Percentiles rank a stretch among this genome's conserved stretches.
These are phyloP conservation scores for Thera britannica DNA, from an alignment of 2,888 invertebrate genomes.

Conservation along the genomic window DNA sequence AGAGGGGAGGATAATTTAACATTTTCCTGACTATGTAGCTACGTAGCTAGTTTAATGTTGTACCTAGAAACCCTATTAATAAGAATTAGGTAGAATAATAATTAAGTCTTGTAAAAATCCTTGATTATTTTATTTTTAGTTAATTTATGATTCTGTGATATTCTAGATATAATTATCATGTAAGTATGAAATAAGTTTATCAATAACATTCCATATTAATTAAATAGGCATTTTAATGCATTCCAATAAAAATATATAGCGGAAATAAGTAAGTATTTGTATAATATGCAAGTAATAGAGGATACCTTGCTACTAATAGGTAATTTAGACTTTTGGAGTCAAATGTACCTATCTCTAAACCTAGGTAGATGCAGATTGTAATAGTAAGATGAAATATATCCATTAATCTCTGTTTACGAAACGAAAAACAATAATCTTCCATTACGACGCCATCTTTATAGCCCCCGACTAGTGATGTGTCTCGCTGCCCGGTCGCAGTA, in stretches of 20 bases:
- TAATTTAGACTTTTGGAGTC: neutral
- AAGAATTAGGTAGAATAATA: neutral
- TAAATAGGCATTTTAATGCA: neutral
- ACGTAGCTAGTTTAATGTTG: no score
- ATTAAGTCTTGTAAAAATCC: neutral
- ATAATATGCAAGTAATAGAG: neutral
- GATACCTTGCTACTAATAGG: neutral
- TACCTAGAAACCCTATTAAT: no score
- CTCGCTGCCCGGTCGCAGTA: no score
- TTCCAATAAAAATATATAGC: neutral
- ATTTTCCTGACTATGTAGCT: no score
- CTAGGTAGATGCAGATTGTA: no score
- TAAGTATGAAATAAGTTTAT: neutral
- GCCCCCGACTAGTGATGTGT: no score
- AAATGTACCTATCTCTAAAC: neutral
- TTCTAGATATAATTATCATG: constrained; percentile 43
- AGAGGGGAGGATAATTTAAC: no score
- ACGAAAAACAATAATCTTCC: no score
- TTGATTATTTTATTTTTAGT: constrained; percentile 21
- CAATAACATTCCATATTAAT: neutral
- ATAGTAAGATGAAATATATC: no score
- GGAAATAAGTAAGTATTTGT: neutral
- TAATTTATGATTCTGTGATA: constrained; percentile 71
- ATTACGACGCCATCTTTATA: no score
- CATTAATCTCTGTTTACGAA: no score